Evolutionary conservation across 53 echinoderm and acorn worm species (phyloP), one percentile per base, ranked within the genome.

Genomic region (Crossaster papposus): DNA sequence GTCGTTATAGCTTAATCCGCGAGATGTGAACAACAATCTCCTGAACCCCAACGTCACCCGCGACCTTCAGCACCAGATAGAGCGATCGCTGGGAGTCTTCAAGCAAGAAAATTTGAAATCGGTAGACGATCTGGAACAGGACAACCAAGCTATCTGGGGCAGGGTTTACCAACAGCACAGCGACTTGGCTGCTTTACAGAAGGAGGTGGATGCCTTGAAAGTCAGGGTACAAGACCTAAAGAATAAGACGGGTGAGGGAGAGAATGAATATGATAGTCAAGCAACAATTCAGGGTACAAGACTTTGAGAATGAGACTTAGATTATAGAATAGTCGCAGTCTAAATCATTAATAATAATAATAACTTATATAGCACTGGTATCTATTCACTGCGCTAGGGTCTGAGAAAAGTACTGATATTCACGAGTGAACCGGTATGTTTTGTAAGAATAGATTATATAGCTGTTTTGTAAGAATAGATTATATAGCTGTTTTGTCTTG

Each of bases 11-110:
- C 79, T 95, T 1, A 92, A 93, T 44, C 90, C 93, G 20, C 70
- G 50, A 50, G 93, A 93, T 51, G 83, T 95, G 28, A 93, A 91
- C 65, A 91, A 93, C 51, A 90, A 96, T 82, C 89, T 95, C 22
- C 76, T 95, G 63, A 93, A 88, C 68, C 23, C 68, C 50, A 93
- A 96, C 80, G 80, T 81, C 38, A 92, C 96, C n/a, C 74, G 78
- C 30, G 92, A 87, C 34, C 62, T 96, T 23, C 94, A 96, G 89
- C 62, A 78, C 36, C 72, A 95, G 52, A 54, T 96, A 54, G 91
- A 91, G 37, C 79, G 89, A 26, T 82, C 95, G 22, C 37, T 92
- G 4, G 9, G 70, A 13, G 23, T 79, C 30, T 92, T 94, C 82
- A 91, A 91, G 70, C 81, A 81, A 22, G 93, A 96, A 34, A 94